A percentile compares a stretch with the other conserved stretches of the same genome.
phyloP scores from a whole-genome alignment of 1,140 invertebrate genomes.

The Ridgeia piscesae region DNA sequence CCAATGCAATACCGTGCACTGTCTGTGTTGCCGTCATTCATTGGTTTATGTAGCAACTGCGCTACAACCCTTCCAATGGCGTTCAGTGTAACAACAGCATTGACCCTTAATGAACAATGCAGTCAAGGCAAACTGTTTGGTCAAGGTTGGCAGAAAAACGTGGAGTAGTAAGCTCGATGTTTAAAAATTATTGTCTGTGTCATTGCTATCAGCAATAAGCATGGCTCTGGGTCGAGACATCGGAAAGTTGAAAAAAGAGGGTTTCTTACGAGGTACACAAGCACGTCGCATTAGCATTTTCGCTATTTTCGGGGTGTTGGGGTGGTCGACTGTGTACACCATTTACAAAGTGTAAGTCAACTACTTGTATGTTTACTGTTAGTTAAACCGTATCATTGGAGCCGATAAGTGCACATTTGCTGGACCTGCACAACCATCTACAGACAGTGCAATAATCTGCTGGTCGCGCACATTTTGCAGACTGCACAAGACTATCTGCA shows the following conservation, averaged over 20 bases:
- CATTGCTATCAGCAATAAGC: neutral
- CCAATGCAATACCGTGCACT: no score
- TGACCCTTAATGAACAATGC: neutral
- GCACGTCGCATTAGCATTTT: neutral
- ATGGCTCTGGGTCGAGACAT: neutral
- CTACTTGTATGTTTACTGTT: neutral
- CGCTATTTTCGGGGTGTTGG: neutral
- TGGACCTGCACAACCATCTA: no score
- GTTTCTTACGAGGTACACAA: constrained; percentile 1
- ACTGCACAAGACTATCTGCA: no score
- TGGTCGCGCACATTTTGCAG: no score
- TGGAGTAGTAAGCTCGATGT: neutral
- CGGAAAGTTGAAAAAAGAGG: neutral
- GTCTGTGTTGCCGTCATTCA: no score
- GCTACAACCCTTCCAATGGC: neutral
- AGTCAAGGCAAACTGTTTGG: neutral
- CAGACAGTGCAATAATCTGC: no score
- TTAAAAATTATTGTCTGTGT: neutral
- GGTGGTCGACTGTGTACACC: neutral
- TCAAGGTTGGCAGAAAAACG: neutral
- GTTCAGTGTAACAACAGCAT: neutral
- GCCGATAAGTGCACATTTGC: no score
- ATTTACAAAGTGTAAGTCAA: neutral
- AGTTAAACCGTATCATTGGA: no score
- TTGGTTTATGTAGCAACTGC: no score